Conservation (phyloP, 1,140 invertebrate genomes). For the Ostrea edulis region DNA sequence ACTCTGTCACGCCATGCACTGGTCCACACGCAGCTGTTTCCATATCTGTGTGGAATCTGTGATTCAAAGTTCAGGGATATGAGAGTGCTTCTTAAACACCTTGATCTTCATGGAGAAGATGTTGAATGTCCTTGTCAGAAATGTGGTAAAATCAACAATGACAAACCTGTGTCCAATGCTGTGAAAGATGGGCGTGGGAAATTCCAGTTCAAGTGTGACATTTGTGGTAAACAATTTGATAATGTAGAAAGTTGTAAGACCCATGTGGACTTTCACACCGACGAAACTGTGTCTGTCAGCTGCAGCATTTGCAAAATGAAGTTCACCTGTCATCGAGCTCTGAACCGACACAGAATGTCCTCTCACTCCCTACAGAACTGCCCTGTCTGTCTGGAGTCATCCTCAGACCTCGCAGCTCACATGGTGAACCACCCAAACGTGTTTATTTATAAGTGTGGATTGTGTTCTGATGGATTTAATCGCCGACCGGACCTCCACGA, state of each 20-base stretch:
- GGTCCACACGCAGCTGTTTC: constrained; percentile 52
- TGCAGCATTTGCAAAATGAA: constrained; percentile 55
- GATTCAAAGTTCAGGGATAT: constrained; percentile 55
- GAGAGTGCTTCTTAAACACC: constrained; percentile 51
- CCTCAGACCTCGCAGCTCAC: constrained; percentile 46
- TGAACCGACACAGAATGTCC: constrained; percentile 50
- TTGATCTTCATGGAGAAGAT: constrained; percentile 55
- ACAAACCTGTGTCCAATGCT: constrained; percentile 40
- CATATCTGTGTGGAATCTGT: constrained; percentile 57
- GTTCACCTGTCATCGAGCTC: constrained; percentile 49
- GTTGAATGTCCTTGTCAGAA: constrained; percentile 58
- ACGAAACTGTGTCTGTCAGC: constrained; percentile 33
- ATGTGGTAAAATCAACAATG: constrained; percentile 53
- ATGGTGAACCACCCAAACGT: constrained; percentile 44
- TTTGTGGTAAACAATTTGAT: constrained; percentile 53
- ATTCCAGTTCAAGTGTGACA: constrained; percentile 53
- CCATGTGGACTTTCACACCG: constrained; percentile 51
- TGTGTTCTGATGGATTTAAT: constrained; percentile 56
- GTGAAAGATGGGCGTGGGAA: constrained; percentile 4
- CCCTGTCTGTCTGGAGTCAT: constrained; percentile 53
- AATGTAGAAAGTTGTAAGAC: constrained; percentile 50
- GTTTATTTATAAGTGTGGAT: constrained; percentile 51
- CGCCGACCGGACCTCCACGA: constrained; percentile 54
- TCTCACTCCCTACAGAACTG: constrained; percentile 54
- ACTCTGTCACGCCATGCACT: constrained; percentile 55